These are phyloP conservation scores for Rutpela maculata DNA, from an alignment of 2,888 invertebrate genomes.

Conservation along the genomic window DNA sequence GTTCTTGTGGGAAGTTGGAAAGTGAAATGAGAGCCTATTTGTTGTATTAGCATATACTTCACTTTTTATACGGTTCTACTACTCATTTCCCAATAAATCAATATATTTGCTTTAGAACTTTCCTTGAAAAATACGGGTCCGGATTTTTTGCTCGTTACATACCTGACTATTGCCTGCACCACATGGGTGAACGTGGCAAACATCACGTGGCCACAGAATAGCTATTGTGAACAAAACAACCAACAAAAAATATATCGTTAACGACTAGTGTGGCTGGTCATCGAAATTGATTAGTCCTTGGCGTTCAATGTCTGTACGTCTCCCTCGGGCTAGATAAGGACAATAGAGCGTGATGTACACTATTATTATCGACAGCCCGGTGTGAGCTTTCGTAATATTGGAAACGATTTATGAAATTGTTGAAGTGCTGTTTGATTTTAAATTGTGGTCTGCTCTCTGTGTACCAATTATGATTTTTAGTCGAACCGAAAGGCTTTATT, in stretches of 20 bases:
- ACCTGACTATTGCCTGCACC: background rate
- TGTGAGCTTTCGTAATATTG: conserved; percentile 33
- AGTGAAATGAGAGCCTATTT: too few relatives aligned
- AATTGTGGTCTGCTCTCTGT: background rate
- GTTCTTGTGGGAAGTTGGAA: too few relatives aligned
- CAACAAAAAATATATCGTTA: conserved; percentile 49
- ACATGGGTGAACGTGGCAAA: conserved; percentile 14
- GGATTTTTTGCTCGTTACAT: background rate
- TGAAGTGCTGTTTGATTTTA: conserved; percentile 24
- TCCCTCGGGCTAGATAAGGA: conserved; percentile 61
- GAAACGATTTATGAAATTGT: conserved; percentile 37
- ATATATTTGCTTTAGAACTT: too few relatives aligned
- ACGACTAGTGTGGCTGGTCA: conserved; percentile 58
- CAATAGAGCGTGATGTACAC: conserved; percentile 53
- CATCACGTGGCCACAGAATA: background rate
- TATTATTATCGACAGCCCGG: conserved; percentile 42
- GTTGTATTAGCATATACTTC: too few relatives aligned
- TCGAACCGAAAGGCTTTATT: background rate
- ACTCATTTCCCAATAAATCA: too few relatives aligned
- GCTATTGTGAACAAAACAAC: conserved; percentile 12
- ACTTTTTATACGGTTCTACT: too few relatives aligned
- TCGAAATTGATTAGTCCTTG: conserved; percentile 67
- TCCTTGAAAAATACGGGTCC: too few relatives aligned
- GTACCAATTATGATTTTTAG: background rate
- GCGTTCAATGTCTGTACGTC: conserved; percentile 59